Conservation (phyloP, 2,113 vertebrate genomes). For the Caranx melampygus region DNA sequence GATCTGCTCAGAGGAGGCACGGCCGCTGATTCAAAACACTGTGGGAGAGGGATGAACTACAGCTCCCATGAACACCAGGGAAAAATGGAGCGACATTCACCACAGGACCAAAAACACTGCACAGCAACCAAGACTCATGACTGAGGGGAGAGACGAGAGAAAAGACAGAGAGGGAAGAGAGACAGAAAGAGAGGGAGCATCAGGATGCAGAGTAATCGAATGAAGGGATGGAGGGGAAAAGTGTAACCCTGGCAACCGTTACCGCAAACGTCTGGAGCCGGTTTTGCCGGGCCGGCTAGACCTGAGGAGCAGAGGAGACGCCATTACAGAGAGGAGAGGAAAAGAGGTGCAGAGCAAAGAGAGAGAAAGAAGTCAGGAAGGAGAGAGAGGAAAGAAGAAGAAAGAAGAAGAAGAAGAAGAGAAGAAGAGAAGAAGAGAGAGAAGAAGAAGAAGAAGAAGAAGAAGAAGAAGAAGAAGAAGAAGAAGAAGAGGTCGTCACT, state of each 20-base stretch:
- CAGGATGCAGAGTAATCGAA: slow-evolving; percentile 50
- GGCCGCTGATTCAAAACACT: background rate
- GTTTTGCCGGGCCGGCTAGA: slow-evolving; percentile 83
- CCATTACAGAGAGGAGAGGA: slow-evolving; percentile 70
- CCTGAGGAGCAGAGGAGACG: slow-evolving; percentile 83
- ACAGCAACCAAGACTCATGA: slow-evolving; percentile 70
- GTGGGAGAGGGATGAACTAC: slow-evolving; percentile 27
- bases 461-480: no score
- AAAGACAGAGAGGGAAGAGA: no score
- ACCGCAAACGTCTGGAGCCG: slow-evolving; percentile 83
- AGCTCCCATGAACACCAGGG: slow-evolving; percentile 45
- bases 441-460: no score
- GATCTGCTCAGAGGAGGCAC: slow-evolving; percentile 63
- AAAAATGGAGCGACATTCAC: slow-evolving; percentile 63
- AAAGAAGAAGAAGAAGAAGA: no score
- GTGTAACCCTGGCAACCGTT: slow-evolving; percentile 77
- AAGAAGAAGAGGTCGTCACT: slow-evolving; percentile 13
- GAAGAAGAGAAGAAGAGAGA: no score
- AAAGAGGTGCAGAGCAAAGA: slow-evolving; percentile 25
- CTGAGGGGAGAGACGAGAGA: background rate
- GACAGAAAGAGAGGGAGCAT: slow-evolving; percentile 43
- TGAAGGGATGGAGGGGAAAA: slow-evolving; percentile 42
- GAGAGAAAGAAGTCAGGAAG: slow-evolving; percentile 22
- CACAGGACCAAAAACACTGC: slow-evolving; percentile 71
- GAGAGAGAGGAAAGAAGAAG: slow-evolving; percentile 2